Conservation (phyloP, 2,797 vertebrate genomes). For the Pangasius sanitwongsei region DNA sequence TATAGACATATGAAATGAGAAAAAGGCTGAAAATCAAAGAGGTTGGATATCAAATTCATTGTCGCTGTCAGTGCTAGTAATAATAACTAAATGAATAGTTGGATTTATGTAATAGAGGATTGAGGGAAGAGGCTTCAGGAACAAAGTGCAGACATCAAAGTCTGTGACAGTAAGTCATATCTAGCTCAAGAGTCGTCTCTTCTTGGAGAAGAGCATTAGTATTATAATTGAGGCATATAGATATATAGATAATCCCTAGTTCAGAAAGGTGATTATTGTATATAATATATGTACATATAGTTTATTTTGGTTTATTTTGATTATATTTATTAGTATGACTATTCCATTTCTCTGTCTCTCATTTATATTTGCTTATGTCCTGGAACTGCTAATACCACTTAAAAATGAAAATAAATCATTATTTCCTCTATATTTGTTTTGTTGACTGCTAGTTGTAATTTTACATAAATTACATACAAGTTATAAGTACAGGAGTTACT, state of each 20-base stretch:
- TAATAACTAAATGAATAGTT: neutral
- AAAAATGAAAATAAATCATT: neutral
- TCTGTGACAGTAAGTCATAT: neutral
- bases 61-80: slow-evolving; percentile 3
- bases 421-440: neutral
- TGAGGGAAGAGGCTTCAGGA: neutral
- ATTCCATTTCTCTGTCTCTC: neutral
- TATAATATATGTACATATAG: neutral
- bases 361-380: neutral
- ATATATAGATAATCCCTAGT: neutral
- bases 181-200: neutral
- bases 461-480: neutral
- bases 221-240: neutral
- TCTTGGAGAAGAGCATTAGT: neutral
- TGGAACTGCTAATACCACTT: neutral
- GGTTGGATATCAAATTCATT: neutral
- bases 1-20: neutral
- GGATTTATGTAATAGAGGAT: neutral
- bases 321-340: neutral
- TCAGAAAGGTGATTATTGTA: neutral
- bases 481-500: neutral
- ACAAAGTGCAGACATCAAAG: neutral
- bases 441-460: neutral
- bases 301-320: neutral
- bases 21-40: neutral